Percentiles rank a stretch among this genome's conserved stretches.
Evolutionary conservation across 2,113 vertebrate genomes (phyloP).

Genomic region (Vidua macroura): DNA sequence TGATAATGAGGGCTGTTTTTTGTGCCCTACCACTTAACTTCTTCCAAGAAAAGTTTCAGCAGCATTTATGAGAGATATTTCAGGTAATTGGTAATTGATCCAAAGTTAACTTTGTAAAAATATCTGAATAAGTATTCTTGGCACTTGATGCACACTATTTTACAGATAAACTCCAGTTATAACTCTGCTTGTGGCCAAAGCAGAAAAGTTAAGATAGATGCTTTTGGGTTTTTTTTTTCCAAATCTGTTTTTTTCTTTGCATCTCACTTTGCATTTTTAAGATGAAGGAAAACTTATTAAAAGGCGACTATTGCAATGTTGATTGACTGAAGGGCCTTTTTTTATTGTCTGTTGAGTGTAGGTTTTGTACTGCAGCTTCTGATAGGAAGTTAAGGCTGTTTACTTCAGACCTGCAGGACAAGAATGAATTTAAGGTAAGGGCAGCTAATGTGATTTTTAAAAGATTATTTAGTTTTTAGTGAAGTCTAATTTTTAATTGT

Average conservation of each 20-base stretch:
- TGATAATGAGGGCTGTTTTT: not conserved
- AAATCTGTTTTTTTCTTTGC: not conserved
- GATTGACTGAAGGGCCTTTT: not conserved
- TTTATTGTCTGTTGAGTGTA: slow-evolving; percentile 55
- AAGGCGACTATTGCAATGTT: not conserved
- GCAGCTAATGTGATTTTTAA: not conserved
- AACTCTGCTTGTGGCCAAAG: not conserved
- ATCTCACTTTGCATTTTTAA: not conserved
- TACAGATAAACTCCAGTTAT: not conserved
- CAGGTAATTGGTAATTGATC: not conserved
- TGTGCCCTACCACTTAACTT: not conserved
- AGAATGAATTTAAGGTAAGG: slow-evolving; percentile 89
- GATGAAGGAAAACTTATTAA: not conserved
- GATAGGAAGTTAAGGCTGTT: slow-evolving; percentile 89
- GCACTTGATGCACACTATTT: not conserved
- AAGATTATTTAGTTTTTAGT: not conserved
- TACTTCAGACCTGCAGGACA: slow-evolving; percentile 90
- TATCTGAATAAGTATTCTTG: not conserved
- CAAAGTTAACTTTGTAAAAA: not conserved
- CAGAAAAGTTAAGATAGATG: not conserved
- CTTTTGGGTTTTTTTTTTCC: not conserved
- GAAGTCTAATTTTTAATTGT: not conserved
- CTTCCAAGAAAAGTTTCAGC: not conserved
- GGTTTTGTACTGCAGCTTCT: slow-evolving; percentile 91
- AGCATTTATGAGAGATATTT: not conserved